These are phyloP conservation scores for Galeopsomyia nigrocyanea DNA, from an alignment of 2,888 invertebrate species.

Conservation along the genomic window DNA sequence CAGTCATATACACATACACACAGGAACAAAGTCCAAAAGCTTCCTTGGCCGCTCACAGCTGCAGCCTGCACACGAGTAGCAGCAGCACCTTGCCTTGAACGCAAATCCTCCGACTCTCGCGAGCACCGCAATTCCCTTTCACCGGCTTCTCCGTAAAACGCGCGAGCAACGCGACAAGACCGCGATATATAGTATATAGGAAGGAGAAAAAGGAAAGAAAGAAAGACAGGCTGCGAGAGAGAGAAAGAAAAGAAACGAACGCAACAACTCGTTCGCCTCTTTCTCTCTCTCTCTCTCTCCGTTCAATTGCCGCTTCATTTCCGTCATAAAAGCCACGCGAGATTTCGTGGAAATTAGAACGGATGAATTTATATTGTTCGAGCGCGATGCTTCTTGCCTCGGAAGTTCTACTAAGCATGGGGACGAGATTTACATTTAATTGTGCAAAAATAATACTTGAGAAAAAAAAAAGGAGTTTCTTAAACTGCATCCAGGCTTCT, in stretches of 20 bases:
- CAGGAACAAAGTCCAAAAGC: conserved; percentile 55
- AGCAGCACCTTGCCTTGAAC: conserved; percentile 59
- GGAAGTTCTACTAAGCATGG: no score
- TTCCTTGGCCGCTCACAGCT: conserved; percentile 46
- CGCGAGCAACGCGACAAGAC: not conserved
- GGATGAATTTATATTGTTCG: no score
- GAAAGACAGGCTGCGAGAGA: not conserved
- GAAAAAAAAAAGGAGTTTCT: no score
- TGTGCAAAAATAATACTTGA: no score
- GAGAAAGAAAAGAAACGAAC: conserved; percentile 5
- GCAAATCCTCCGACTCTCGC: conserved; percentile 57
- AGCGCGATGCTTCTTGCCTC: no score
- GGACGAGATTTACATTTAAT: no score
- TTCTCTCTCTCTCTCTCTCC: no score
- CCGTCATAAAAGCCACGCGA: conserved; percentile 12
- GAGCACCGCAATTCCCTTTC: conserved; percentile 57
- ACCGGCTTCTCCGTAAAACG: conserved; percentile 51
- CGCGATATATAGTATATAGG: not conserved
- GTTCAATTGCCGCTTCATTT: conserved; percentile 10
- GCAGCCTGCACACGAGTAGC: not conserved
- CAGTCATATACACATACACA: not conserved
- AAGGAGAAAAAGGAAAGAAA: no score
- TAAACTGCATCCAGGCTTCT: no score
- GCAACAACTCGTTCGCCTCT: conserved; percentile 28
- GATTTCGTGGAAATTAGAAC: no score